Evolutionary conservation across 2,113 vertebrate species (phyloP).

Genomic region (Pituophis catenifer): DNA sequence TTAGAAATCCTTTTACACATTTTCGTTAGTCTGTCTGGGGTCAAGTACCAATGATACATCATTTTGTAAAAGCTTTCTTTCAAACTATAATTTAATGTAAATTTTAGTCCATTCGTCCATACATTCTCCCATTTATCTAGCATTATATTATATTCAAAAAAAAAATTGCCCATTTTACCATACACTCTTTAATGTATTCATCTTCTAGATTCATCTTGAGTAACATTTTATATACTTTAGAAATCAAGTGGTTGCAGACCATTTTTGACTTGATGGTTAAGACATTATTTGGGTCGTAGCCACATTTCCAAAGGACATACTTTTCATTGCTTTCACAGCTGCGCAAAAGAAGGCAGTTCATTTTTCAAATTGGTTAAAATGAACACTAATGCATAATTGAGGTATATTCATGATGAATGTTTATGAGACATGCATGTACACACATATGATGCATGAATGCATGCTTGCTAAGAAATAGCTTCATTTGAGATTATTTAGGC

Average conservation of each 20-base stretch:
- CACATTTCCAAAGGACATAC: neutral
- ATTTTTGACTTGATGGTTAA: neutral
- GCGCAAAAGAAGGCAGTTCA: neutral
- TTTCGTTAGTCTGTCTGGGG: neutral
- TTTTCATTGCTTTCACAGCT: neutral
- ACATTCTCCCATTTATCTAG: neutral
- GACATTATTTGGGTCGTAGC: neutral
- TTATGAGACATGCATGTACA: neutral
- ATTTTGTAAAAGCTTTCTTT: neutral
- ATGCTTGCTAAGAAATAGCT: neutral
- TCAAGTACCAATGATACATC: neutral
- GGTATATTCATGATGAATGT: neutral
- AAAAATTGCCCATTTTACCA: neutral
- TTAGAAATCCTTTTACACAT: neutral
- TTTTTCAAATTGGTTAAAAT: neutral
- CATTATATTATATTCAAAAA: neutral
- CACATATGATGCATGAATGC: neutral
- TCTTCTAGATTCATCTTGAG: neutral
- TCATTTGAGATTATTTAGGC: neutral
- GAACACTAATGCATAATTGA: neutral
- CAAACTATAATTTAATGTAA: neutral
- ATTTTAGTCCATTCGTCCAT: neutral
- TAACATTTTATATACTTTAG: neutral
- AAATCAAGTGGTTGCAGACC: neutral
- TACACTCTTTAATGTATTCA: neutral